Conservation (phyloP, 2,888 invertebrate species). For the Campoplex nolae region DNA sequence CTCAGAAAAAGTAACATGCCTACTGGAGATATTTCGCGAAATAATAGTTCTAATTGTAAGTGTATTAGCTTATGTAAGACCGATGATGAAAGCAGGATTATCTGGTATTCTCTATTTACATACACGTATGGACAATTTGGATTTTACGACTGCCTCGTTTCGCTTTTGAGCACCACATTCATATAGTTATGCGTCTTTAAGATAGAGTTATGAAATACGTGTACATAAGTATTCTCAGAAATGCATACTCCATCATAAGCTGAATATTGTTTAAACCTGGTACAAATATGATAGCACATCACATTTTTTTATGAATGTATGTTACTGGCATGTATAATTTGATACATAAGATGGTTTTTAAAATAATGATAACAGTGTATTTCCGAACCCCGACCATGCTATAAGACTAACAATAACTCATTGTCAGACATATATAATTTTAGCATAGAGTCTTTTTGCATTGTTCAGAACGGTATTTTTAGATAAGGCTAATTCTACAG, state of each 20-base stretch:
- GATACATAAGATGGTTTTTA: not conserved
- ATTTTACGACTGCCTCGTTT: constrained; percentile 10
- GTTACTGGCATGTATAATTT: not conserved
- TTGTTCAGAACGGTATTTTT: not conserved
- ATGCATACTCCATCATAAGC: too few species aligned
- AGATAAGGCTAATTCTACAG: not conserved
- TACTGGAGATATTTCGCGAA: not conserved
- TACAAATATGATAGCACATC: not conserved
- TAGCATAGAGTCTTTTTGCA: not conserved
- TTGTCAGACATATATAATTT: not conserved
- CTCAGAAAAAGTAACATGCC: not conserved
- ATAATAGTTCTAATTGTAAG: not conserved
- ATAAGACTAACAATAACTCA: not conserved
- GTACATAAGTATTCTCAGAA: not conserved
- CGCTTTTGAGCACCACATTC: not conserved
- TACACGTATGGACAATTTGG: not conserved
- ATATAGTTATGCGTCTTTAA: not conserved
- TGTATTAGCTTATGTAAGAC: not conserved
- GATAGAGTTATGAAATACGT: not conserved
- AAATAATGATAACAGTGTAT: constrained; percentile 9
- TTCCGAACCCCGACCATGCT: not conserved
- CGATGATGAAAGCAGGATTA: not conserved
- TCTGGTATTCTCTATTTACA: not conserved
- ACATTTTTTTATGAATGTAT: not conserved
- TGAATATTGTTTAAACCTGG: constrained; percentile 22